These are phyloP conservation scores for Aurelia coerulea DNA, from an alignment of 30 jellyfish, hydroid and myxozoan genomes.

Conservation along the genomic window DNA sequence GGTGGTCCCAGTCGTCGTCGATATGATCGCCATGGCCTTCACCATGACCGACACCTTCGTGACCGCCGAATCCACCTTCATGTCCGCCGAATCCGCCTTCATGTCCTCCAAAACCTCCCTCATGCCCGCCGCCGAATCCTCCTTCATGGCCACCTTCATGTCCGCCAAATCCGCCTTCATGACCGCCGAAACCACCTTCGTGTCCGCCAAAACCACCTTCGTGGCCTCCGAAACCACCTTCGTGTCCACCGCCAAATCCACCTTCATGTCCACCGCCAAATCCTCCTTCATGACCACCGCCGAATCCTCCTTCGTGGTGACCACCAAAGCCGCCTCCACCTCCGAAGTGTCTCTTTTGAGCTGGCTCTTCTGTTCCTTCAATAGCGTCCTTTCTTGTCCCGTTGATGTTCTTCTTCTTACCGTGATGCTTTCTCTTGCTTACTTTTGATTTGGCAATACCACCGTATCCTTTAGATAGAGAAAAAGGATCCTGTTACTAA, in stretches of 20 bases:
- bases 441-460: slow-evolving; percentile 50
- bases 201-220: slow-evolving; percentile 85
- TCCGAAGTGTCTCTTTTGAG: slow-evolving; percentile 58
- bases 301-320: slow-evolving; percentile 62
- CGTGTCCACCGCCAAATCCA: slow-evolving; percentile 71
- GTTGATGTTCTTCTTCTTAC: slow-evolving; percentile 50
- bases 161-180: slow-evolving; percentile 52
- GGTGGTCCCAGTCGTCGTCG: slow-evolving; percentile 88
- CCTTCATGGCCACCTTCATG: slow-evolving; percentile 74
- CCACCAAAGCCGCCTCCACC: slow-evolving; percentile 65
- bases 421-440: not conserved
- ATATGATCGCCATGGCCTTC: slow-evolving; percentile 73
- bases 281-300: slow-evolving; percentile 61
- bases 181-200: slow-evolving; percentile 62
- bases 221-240: slow-evolving; percentile 90
- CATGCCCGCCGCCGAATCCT: slow-evolving; percentile 62
- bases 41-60: slow-evolving; percentile 77
- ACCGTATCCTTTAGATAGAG: slow-evolving; percentile 10
- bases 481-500: not conserved
- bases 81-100: slow-evolving; percentile 75
- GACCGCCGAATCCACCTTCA: slow-evolving; percentile 63
- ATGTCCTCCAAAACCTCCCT: slow-evolving; percentile 54
- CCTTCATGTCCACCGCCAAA: slow-evolving; percentile 81
- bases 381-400: slow-evolving; percentile 67
- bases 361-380: slow-evolving; percentile 34